These are phyloP conservation scores for Orthosia gracilis DNA, from an alignment of 2,888 invertebrate species.

Conservation along the genomic window DNA sequence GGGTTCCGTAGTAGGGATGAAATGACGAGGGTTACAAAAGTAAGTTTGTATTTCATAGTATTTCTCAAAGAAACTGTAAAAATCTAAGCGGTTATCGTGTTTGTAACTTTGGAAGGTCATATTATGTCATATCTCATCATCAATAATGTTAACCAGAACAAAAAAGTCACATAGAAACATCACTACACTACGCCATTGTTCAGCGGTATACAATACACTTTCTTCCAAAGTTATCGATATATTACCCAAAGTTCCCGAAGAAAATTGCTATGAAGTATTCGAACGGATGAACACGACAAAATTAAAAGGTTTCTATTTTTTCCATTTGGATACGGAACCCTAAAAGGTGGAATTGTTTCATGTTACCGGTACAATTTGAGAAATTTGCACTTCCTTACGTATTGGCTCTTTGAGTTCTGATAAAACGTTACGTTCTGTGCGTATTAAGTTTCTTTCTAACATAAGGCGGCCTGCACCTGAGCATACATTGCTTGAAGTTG, in stretches of 20 bases:
- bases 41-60: no score
- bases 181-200: no score
- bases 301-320: background rate
- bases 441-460: slow-evolving; percentile 17
- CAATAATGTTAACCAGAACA: no score
- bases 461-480: slow-evolving; percentile 22
- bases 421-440: slow-evolving; percentile 28
- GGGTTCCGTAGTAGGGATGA: background rate
- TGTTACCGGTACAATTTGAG: slow-evolving; percentile 43
- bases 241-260: no score
- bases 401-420: slow-evolving; percentile 49
- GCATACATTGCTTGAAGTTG: background rate
- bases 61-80: no score
- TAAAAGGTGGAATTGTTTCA: slow-evolving; percentile 55
- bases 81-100: no score
- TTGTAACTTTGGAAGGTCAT: no score
- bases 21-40: no score
- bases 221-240: no score
- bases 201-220: no score
- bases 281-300: background rate
- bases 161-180: no score
- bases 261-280: background rate
- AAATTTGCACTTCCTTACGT: slow-evolving; percentile 38
- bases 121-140: no score
- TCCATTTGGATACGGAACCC: background rate